phyloP scores from a whole-genome alignment of 2,888 invertebrate genomes.

The Lissonota sp. region DNA sequence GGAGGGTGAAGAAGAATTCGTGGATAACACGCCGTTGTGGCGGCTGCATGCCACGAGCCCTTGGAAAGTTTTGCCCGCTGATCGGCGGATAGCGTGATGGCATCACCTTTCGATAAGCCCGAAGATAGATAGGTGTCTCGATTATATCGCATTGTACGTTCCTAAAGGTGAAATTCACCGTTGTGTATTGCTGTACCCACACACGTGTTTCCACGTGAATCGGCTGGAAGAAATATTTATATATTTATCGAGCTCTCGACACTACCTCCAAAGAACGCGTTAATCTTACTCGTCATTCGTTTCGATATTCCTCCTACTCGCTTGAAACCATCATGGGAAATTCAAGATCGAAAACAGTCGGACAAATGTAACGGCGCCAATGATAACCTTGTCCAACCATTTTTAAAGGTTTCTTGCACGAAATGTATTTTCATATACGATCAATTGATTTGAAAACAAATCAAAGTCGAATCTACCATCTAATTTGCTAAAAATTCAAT shows the following conservation, averaged over 20 bases:
- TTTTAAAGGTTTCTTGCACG: constrained; percentile 21
- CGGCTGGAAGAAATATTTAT: constrained; percentile 34
- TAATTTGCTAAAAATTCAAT: no score
- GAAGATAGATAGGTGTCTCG: constrained; percentile 64
- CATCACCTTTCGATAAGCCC: constrained; percentile 72
- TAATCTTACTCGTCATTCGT: constrained; percentile 49
- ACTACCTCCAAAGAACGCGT: constrained; percentile 27
- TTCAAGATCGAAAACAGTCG: constrained; percentile 34
- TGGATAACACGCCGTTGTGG: constrained; percentile 1
- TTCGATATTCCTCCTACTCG: constrained; percentile 47
- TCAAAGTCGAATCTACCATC: not conserved
- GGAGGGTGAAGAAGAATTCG: constrained; percentile 26
- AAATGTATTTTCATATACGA: constrained; percentile 17
- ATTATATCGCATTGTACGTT: constrained; percentile 50
- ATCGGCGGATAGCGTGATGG: constrained; percentile 78
- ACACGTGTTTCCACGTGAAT: not conserved
- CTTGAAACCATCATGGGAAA: constrained; percentile 35
- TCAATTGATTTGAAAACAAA: not conserved
- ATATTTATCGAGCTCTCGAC: not conserved
- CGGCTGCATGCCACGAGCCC: constrained; percentile 61
- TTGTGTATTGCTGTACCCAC: constrained; percentile 16
- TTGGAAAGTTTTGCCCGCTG: constrained; percentile 71
- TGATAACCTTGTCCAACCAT: constrained; percentile 35
- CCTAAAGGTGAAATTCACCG: constrained; percentile 17
- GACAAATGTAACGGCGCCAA: constrained; percentile 16